phyloP scores from a whole-genome alignment of 2,113 vertebrate genomes.

The Sander vitreus region DNA sequence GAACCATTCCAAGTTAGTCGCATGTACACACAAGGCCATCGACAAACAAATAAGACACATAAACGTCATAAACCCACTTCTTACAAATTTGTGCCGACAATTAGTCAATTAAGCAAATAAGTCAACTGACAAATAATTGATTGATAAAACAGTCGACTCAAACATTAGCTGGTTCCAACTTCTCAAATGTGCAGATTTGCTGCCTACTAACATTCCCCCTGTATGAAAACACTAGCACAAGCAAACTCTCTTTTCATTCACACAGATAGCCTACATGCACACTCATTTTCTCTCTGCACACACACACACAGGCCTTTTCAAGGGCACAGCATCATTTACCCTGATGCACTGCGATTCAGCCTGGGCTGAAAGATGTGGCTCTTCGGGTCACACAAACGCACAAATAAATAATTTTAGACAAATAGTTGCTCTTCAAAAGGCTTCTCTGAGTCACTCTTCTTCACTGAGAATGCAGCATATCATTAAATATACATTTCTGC shows the following conservation, averaged over 20 bases:
- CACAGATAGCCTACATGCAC: conserved; percentile 42
- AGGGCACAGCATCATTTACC: conserved; percentile 74
- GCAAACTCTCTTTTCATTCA: conserved; percentile 10
- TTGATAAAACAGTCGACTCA: background rate
- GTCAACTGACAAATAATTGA: conserved; percentile 1
- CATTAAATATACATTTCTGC: conserved; percentile 27
- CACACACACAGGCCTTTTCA: conserved; percentile 69
- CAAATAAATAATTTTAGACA: background rate
- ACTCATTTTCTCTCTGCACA: conserved; percentile 31
- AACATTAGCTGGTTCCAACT: conserved; percentile 5
- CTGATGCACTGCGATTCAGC: conserved; percentile 57
- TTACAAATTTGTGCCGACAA: background rate
- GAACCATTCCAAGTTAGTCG: background rate
- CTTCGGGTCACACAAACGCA: conserved; percentile 37
- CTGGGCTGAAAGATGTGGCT: conserved; percentile 43
- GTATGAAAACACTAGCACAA: conserved; percentile 2
- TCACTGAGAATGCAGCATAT: conserved; percentile 6
- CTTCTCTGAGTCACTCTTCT: background rate
- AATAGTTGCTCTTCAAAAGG: conserved; percentile 1
- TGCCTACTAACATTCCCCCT: background rate
- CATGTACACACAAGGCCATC: background rate
- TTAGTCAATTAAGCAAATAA: background rate
- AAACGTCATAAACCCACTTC: background rate
- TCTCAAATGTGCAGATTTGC: conserved; percentile 4
- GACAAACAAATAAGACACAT: background rate